Percentiles rank a stretch among this genome's conserved stretches.
These are phyloP conservation scores for Dromas ardeola DNA, from an alignment of 2,113 vertebrate genomes.

Conservation along the genomic window DNA sequence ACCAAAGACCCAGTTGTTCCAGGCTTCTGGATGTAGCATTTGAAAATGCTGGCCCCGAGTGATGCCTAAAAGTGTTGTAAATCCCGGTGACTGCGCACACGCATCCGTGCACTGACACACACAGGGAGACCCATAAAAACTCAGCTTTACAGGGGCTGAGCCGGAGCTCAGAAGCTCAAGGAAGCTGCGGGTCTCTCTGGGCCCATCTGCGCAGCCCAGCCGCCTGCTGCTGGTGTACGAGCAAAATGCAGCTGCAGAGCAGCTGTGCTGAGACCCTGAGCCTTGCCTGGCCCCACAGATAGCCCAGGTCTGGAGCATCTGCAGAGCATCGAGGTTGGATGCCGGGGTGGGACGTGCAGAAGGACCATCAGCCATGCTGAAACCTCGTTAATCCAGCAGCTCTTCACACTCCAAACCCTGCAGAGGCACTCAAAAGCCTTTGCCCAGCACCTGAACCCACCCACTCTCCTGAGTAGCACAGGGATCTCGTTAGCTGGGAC, in stretches of 20 bases:
- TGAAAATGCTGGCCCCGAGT: not conserved
- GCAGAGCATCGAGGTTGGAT: not conserved
- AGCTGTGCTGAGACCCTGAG: not conserved
- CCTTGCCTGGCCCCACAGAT: not conserved
- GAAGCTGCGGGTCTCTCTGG: not conserved
- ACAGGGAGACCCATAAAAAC: slow-evolving; percentile 14
- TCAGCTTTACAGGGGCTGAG: not conserved
- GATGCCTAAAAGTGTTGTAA: not conserved
- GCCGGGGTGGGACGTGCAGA: not conserved
- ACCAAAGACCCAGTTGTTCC: not conserved
- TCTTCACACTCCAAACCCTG: not conserved
- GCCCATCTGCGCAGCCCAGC: not conserved
- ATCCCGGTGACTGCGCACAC: not conserved
- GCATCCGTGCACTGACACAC: not conserved
- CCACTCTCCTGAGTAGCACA: not conserved
- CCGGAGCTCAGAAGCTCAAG: not conserved
- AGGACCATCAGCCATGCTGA: not conserved
- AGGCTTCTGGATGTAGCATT: slow-evolving; percentile 1
- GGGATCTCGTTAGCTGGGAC: not conserved
- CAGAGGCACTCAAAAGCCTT: not conserved
- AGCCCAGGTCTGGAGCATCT: not conserved
- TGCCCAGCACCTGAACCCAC: not conserved
- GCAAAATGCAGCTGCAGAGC: not conserved
- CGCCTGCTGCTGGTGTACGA: not conserved
- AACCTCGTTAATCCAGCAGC: not conserved